A percentile compares a stretch with the other conserved stretches of the same genome.
Evolutionary conservation across 2,888 invertebrate genomes (phyloP).

Genomic region (Patella caerulea): DNA sequence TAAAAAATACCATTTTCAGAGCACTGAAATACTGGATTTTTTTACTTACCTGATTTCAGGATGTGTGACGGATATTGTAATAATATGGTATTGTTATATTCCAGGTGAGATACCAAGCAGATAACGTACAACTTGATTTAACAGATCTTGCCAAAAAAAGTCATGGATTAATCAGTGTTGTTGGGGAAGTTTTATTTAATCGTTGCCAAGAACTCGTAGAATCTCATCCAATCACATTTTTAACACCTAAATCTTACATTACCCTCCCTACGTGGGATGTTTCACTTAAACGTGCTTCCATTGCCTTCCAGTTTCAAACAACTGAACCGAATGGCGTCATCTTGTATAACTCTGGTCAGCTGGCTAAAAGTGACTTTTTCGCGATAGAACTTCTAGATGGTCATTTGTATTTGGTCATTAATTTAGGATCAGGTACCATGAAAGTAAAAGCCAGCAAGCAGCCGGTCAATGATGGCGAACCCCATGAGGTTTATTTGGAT

Average conservation of each 20-base stretch:
- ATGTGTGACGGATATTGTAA: no score
- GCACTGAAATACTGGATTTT: no score
- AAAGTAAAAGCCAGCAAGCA: conserved; percentile 79
- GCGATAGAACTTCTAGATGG: conserved; percentile 95
- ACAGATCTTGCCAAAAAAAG: conserved; percentile 89
- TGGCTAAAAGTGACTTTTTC: conserved; percentile 81
- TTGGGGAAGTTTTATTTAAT: conserved; percentile 82
- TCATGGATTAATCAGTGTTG: conserved; percentile 84
- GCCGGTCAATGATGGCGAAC: conserved; percentile 88
- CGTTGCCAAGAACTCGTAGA: conserved; percentile 65
- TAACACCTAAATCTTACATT: conserved; percentile 83
- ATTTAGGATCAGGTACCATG: conserved; percentile 91
- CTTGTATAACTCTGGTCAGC: conserved; percentile 90
- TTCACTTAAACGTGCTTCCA: conserved; percentile 86
- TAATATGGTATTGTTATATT: conserved; percentile 36
- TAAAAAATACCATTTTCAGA: no score
- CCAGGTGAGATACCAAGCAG: conserved; percentile 93
- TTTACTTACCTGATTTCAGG: no score
- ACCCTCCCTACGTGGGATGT: conserved; percentile 87
- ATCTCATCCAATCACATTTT: conserved; percentile 89
- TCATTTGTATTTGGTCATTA: conserved; percentile 91
- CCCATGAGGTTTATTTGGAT: conserved; percentile 91
- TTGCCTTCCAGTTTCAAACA: conserved; percentile 95
- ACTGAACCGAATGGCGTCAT: conserved; percentile 95
- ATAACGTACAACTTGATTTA: conserved; percentile 88